These are phyloP conservation scores for Cladopsammia gracilis DNA, from an alignment of 64 coral and sea anemone genomes.

Conservation along the genomic window DNA sequence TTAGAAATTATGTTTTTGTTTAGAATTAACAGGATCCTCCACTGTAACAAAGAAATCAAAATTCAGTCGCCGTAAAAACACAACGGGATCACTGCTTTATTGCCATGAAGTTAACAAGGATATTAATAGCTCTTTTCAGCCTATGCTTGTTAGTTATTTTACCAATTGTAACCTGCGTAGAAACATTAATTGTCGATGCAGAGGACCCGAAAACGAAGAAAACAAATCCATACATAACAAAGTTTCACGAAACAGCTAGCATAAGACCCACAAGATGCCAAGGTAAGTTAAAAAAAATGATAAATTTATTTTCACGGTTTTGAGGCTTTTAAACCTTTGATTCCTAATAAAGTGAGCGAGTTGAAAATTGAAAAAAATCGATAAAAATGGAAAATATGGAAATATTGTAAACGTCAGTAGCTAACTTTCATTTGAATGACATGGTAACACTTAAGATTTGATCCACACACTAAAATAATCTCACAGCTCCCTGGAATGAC, in stretches of 20 bases:
- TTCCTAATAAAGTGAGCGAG: no score
- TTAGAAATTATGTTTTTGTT: not conserved
- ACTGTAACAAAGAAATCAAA: not conserved
- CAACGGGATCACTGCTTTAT: not conserved
- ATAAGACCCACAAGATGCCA: slow-evolving; percentile 71
- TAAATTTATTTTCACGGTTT: no score
- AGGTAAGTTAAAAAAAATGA: slow-evolving; percentile 6
- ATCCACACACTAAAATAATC: no score
- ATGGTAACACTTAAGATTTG: no score
- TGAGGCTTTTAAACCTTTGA: no score
- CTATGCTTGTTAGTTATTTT: not conserved
- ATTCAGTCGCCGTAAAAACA: no score
- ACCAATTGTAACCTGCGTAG: not conserved
- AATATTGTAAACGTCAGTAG: no score
- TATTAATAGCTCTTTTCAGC: not conserved
- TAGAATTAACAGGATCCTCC: not conserved
- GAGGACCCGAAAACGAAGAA: slow-evolving; percentile 4
- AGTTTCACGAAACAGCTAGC: slow-evolving; percentile 48
- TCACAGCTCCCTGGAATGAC: no score
- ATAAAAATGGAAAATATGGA: no score
- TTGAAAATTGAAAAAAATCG: no score
- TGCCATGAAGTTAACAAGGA: not conserved
- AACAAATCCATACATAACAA: slow-evolving; percentile 73
- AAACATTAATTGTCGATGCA: slow-evolving; percentile 7
- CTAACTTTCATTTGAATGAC: no score